Conservation (phyloP, 2,888 invertebrate genomes). For the Plebejus anna region DNA sequence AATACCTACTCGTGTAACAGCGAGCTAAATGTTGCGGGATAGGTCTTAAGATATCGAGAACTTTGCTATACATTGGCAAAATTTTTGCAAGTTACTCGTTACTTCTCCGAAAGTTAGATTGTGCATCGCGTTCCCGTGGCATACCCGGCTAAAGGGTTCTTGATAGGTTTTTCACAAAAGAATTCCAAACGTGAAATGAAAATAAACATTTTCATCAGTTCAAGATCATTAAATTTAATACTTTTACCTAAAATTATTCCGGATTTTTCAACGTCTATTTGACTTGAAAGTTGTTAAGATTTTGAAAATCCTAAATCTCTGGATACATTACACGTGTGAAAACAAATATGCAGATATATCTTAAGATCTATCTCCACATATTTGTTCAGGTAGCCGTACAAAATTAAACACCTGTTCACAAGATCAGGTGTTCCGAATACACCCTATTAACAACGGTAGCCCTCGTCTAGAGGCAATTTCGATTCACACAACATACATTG, state of each 20-base stretch:
- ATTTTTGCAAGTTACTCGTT: too few relatives aligned
- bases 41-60: background rate
- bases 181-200: too few relatives aligned
- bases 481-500: slow-evolving; percentile 38
- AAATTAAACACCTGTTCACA: slow-evolving; percentile 53
- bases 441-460: slow-evolving; percentile 39
- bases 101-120: too few relatives aligned
- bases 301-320: background rate
- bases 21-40: background rate
- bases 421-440: slow-evolving; percentile 55
- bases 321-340: background rate
- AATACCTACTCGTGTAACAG: background rate
- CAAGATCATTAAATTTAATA: too few relatives aligned
- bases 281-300: background rate
- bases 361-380: slow-evolving; percentile 31
- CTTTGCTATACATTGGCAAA: background rate
- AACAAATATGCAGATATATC: slow-evolving; percentile 25
- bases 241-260: background rate
- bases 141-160: too few relatives aligned
- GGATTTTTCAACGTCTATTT: background rate
- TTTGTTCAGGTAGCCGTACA: slow-evolving; percentile 32
- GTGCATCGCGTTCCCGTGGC: too few relatives aligned
- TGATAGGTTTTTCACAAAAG: too few relatives aligned
- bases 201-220: too few relatives aligned
- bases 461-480: slow-evolving; percentile 20